Evolutionary conservation across 2,888 invertebrate genomes (phyloP).

Genomic region (Lycia hirtaria): DNA sequence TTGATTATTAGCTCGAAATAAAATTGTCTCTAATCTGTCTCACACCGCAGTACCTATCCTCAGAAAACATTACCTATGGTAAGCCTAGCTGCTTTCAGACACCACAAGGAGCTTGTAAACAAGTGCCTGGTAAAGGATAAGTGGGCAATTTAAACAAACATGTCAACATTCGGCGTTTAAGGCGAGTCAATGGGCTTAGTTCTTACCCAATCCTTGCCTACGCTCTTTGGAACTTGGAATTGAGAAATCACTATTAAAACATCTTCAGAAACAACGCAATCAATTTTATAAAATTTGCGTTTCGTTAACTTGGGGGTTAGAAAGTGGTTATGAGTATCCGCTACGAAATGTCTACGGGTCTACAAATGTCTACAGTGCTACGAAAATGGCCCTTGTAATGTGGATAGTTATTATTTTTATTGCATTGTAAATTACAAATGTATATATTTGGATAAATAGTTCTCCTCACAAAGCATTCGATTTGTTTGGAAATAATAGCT

Average conservation of each 20-base stretch:
- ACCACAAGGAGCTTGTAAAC: constrained; percentile 53
- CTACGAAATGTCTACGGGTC: constrained; percentile 1
- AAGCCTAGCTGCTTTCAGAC: constrained; percentile 40
- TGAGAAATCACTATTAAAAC: constrained; percentile 33
- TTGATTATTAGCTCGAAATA: too few relatives aligned
- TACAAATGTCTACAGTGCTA: not conserved
- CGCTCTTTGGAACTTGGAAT: constrained; percentile 57
- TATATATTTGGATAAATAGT: too few relatives aligned
- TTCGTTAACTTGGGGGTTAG: not conserved
- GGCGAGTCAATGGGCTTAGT: constrained; percentile 61
- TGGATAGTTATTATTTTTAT: too few relatives aligned
- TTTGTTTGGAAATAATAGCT: too few relatives aligned
- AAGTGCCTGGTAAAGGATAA: constrained; percentile 52
- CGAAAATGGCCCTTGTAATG: too few relatives aligned
- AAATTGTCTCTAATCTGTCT: too few relatives aligned
- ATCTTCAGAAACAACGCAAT: not conserved
- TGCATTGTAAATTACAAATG: too few relatives aligned
- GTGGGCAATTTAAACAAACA: constrained; percentile 63
- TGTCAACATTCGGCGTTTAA: constrained; percentile 65
- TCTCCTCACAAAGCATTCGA: too few relatives aligned
- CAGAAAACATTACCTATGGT: not conserved
- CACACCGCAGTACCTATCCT: not conserved
- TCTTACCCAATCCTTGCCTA: constrained; percentile 53
- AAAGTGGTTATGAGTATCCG: not conserved
- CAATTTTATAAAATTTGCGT: not conserved